Percentiles rank a stretch among this genome's conserved stretches.
Conservation (phyloP, 2,888 invertebrate species). For the Julus scanicus region DNA sequence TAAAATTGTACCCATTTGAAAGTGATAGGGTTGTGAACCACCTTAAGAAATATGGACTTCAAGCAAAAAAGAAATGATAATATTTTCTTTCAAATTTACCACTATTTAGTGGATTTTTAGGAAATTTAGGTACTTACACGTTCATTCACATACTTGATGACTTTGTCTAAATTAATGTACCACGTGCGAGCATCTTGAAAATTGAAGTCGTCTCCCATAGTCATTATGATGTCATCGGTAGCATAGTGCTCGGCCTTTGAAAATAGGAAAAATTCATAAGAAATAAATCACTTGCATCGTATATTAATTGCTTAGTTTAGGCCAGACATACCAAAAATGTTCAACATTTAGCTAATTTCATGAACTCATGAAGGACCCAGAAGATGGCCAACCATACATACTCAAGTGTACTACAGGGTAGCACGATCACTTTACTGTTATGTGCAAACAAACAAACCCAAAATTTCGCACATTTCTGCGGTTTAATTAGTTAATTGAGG, state of each 20-base stretch:
- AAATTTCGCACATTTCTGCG: no score
- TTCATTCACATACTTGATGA: slow-evolving; percentile 79
- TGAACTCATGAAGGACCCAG: neutral
- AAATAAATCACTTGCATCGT: neutral
- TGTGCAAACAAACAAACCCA: no score
- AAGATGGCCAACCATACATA: neutral
- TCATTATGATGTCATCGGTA: slow-evolving; percentile 81
- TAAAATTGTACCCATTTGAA: no score
- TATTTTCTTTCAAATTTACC: no score
- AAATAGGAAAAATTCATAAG: neutral
- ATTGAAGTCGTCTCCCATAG: slow-evolving; percentile 79
- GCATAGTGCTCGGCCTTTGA: slow-evolving; percentile 71
- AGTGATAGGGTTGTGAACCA: no score
- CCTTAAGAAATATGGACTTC: no score
- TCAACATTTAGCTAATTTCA: neutral
- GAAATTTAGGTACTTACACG: slow-evolving; percentile 63
- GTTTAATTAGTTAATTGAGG: no score
- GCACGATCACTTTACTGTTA: no score
- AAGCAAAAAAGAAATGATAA: no score
- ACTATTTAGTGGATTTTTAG: no score
- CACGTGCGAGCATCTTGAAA: slow-evolving; percentile 79
- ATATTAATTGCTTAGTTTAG: no score
- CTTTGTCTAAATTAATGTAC: slow-evolving; percentile 85
- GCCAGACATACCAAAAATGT: no score
- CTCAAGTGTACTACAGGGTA: neutral